Evolutionary conservation across 2,797 vertebrate genomes (phyloP).

Genomic region (Eupleurogrammus muticus): DNA sequence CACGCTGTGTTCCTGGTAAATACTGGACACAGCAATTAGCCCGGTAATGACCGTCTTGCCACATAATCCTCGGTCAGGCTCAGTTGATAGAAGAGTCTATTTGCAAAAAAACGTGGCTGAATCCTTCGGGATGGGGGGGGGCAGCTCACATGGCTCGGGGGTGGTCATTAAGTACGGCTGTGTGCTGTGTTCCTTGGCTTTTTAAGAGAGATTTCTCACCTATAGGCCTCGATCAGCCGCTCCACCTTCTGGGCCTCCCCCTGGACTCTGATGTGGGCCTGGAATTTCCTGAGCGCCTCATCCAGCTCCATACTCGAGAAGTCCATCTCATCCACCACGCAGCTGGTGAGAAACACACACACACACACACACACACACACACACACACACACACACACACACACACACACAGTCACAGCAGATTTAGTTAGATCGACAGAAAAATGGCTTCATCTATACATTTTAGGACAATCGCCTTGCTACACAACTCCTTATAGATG

Average conservation of each 20-base stretch:
- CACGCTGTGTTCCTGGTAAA: constrained; percentile 9
- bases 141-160: background rate
- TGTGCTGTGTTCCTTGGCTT: background rate
- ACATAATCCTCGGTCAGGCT: background rate
- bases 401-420: constrained; percentile 15
- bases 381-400: constrained; percentile 32
- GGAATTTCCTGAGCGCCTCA: constrained; percentile 96
- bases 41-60: constrained; percentile 13
- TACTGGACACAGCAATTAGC: background rate
- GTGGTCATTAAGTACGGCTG: background rate
- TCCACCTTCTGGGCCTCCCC: constrained; percentile 98
- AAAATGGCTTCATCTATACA: background rate
- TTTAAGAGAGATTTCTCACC: constrained; percentile 76
- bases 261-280: constrained; percentile 97
- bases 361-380: constrained; percentile 25
- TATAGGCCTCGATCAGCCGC: constrained; percentile 96
- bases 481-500: background rate
- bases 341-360: constrained; percentile 80
- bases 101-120: constrained; percentile 8
- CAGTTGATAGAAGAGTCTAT: constrained; percentile 11
- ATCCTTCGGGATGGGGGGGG: background rate
- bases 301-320: constrained; percentile 96
- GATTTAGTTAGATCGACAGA: background rate
- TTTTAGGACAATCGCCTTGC: background rate
- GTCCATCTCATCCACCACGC: constrained; percentile 98